Evolutionary conservation across 2,797 vertebrate genomes (phyloP), one percentile per base, ranked within the genome.

Genomic region (Falco biarmicus): DNA sequence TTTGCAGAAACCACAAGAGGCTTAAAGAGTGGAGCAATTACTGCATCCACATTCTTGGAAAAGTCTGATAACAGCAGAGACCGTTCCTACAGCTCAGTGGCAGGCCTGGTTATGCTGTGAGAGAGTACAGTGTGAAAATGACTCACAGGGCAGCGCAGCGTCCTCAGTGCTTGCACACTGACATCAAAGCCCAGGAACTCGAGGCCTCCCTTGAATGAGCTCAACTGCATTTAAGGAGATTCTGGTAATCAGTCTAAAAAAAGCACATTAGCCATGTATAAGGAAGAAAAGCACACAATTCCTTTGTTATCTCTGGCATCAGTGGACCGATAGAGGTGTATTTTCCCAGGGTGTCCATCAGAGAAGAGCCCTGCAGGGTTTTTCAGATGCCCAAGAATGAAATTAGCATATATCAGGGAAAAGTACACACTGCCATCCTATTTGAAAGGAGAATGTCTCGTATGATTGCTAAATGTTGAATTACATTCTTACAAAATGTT

Each of bases 101-200:
- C 83, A 95, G 93, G 82, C 83, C 19, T 10, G 28, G 79, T 65
- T 94, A 82, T 24, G 57, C 78, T 94, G 74, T 87, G 87, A 92
- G 93, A 95, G 87, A 77, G 66, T 90, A 18, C 79, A 93, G 87
- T 85, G 45, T 26, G 6, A 87, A 95, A 95, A 93, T 97, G 96
- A 97, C 76, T 97, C 98, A 93, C 7, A 43, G 83, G 77, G 63
- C 84, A 91, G 37, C 0, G 0, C 39, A 31, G 68, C 12, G 19
- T 81, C 85, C 80, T 86, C 95, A 39, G 45, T 68, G 84, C 86
- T 95, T 91, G 60, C 53, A 80, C 5, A 13, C 79, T 91, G 64
- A 96, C 93, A 97, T 98, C 95, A 97, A 95, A 97, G 92, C 93
- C 79, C 47, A 97, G 94, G 97, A 98, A 98, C 95, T 97, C 53